A percentile compares a stretch with the other conserved stretches of the same genome.
Conservation (phyloP, 2,888 invertebrate genomes). For the Chymomyza caudatula region DNA sequence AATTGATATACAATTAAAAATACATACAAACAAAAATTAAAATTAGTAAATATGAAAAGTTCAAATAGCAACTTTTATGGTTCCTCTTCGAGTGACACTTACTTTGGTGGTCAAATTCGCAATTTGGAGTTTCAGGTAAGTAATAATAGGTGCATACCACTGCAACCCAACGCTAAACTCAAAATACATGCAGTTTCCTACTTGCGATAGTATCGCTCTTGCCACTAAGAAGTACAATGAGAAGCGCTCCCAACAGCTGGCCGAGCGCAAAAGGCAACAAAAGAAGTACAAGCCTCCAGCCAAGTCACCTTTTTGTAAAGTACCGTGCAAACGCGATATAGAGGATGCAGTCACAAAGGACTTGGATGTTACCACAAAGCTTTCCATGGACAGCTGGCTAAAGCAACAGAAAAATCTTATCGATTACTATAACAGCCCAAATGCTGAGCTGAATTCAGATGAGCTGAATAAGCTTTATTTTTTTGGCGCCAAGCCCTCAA, state of each 20-base stretch:
- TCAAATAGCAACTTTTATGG: background rate
- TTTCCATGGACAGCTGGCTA: too few species aligned
- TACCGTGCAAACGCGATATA: slow-evolving; percentile 40
- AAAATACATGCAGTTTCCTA: slow-evolving; percentile 35
- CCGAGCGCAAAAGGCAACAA: slow-evolving; percentile 21
- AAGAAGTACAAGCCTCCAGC: slow-evolving; percentile 12
- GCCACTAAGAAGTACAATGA: slow-evolving; percentile 55
- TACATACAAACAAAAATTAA: background rate
- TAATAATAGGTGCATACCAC: too few species aligned
- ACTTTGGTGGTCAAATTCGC: background rate
- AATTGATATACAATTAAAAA: background rate
- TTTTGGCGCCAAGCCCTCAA: too few species aligned
- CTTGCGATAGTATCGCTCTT: slow-evolving; percentile 55
- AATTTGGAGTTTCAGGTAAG: slow-evolving; percentile 39
- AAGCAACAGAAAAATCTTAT: too few species aligned
- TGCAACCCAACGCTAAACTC: too few species aligned
- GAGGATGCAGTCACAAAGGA: background rate
- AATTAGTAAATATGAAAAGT: background rate
- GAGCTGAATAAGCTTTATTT: too few species aligned
- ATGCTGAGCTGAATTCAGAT: background rate
- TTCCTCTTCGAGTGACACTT: background rate
- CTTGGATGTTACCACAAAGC: background rate
- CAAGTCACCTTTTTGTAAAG: slow-evolving; percentile 47
- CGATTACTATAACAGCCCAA: too few species aligned
- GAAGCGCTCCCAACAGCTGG: slow-evolving; percentile 43